Conservation (phyloP, 2,888 invertebrate species). For the Eretmocerus hayati region DNA sequence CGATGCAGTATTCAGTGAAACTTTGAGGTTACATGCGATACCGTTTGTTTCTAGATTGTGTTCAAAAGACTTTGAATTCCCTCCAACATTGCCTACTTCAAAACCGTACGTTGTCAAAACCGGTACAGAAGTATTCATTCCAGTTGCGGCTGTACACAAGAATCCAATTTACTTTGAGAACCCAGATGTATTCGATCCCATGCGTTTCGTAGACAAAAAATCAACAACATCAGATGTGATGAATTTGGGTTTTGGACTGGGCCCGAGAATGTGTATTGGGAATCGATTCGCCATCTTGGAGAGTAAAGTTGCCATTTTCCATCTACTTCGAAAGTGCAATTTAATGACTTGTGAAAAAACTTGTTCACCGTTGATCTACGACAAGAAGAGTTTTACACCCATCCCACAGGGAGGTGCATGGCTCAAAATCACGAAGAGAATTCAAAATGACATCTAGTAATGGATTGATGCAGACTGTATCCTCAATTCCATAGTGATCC, state of each 20-base stretch:
- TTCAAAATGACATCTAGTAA: background rate
- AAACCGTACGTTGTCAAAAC: conserved; percentile 27
- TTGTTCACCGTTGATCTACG: conserved; percentile 36
- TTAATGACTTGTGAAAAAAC: conserved; percentile 43
- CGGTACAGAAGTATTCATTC: conserved; percentile 39
- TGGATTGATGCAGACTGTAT: too few species aligned
- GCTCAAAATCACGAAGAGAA: background rate
- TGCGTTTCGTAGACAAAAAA: conserved; percentile 43
- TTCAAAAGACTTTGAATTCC: conserved; percentile 48
- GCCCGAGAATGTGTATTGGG: conserved; percentile 34
- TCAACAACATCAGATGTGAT: conserved; percentile 5
- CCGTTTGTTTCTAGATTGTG: conserved; percentile 50
- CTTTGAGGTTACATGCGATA: conserved; percentile 38
- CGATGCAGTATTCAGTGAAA: conserved; percentile 36
- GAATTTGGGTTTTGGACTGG: conserved; percentile 33
- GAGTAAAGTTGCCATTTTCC: conserved; percentile 28
- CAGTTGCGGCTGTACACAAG: conserved; percentile 43
- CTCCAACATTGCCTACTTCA: conserved; percentile 32
- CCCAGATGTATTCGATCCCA: conserved; percentile 49
- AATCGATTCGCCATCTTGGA: conserved; percentile 45
- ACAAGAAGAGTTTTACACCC: background rate
- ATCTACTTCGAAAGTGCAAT: conserved; percentile 27
- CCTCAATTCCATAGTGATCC: too few species aligned
- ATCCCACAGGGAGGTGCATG: background rate
- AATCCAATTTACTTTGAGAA: conserved; percentile 46